These are phyloP conservation scores for Campoplex nolae DNA, from an alignment of 2,888 invertebrate genomes.

Conservation along the genomic window DNA sequence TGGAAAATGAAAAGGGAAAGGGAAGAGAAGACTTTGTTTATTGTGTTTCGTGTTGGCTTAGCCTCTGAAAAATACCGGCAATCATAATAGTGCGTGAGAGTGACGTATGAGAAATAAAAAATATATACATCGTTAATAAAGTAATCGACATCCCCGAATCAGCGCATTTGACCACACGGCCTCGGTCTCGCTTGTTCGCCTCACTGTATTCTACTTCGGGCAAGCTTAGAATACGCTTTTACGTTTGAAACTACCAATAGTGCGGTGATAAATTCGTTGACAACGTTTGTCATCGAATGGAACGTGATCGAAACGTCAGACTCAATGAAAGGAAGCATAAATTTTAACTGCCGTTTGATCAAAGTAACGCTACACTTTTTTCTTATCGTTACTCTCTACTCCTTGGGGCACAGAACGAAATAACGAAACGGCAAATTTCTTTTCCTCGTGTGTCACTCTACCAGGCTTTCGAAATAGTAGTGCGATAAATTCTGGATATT, in stretches of 20 bases:
- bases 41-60: constrained; percentile 33
- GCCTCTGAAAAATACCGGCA: constrained; percentile 19
- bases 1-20: not conserved
- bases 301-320: not conserved
- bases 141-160: constrained; percentile 23
- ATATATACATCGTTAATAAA: not conserved
- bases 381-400: not conserved
- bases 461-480: not conserved
- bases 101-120: not conserved
- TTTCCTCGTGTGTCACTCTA: not conserved
- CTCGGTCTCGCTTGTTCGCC: constrained; percentile 3
- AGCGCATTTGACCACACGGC: constrained; percentile 6
- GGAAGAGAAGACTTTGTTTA: not conserved
- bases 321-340: not conserved
- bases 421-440: not conserved
- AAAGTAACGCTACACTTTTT: not conserved
- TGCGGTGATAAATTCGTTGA: not conserved
- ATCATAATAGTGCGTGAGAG: constrained; percentile 20
- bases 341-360: not conserved
- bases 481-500: not conserved
- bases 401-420: not conserved
- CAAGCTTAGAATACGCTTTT: not conserved
- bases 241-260: not conserved
- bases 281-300: not conserved
- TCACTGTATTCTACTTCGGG: not conserved